Base-by-base conservation (phyloP, 1,140 invertebrate genomes). In the Aphidius gifuensis region DNA sequence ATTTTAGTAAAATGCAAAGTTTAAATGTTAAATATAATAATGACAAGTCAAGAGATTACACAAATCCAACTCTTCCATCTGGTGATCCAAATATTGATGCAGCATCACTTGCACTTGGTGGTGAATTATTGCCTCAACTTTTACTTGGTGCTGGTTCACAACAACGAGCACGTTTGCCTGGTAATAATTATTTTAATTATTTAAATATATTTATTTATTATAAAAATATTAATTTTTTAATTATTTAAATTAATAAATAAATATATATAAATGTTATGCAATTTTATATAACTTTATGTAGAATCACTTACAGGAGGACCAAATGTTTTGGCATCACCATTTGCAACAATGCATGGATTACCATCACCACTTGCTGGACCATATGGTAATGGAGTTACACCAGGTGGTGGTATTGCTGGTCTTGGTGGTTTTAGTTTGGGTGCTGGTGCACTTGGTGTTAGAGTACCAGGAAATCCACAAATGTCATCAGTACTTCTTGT, bases 21-120 rank as follows among this genome's bases (percentile, higher is more conserved):
- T 84, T 99, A 64, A 99, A 99, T 82, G 96, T 99, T 44, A 98
- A 98, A 80, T 99, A 97, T 84, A 99, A 99, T 85, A 99, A 99
- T 82, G 97, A 99, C 84, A 99, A 99, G 82, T 97, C 93, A 57
- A 85, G 97, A 53, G 97, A 99, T 82, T 99, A 97, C 83, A 99
- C 97, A 65, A 99, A 99, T 81, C 96, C 97, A 38, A 92, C 89
- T 72, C 85, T 99, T 73, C 96, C 97, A 1, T 93, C 93, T 50
- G 97, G 97, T 32, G 97, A 99, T 71, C 85, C 82, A 69, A 85
- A 79, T 64, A 78, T 88, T 48, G 90, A 90, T 64, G 84, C 85
- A 3, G 84, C 85, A 47, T 82, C 86, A 45, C 80, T 87, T 62
- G 85, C 83, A 51, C 82, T 86, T 40, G 83, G 83, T 60, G 84